Evolutionary conservation across 2,797 vertebrate genomes (phyloP).

Genomic region (Macropus fuliginosus): DNA sequence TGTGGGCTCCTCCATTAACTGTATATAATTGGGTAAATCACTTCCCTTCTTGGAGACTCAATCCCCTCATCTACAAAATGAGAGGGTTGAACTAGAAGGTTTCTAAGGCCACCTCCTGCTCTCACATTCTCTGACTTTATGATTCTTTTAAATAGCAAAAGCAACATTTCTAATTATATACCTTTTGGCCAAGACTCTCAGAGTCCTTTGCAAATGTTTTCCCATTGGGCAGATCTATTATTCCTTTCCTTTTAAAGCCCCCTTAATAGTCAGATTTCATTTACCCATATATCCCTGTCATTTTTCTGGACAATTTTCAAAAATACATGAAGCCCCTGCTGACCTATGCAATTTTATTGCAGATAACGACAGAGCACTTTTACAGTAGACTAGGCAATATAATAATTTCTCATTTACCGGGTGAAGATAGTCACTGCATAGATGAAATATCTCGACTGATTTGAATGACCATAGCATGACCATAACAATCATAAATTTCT

Average conservation of each 20-base stretch:
- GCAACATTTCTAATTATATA: not conserved
- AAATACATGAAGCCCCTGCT: not conserved
- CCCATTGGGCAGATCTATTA: not conserved
- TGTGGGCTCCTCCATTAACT: not conserved
- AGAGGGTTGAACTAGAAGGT: not conserved
- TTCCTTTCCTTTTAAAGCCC: constrained; percentile 40
- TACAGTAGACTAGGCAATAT: not conserved
- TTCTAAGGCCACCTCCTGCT: not conserved
- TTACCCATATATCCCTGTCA: not conserved
- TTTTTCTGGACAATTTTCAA: constrained; percentile 37
- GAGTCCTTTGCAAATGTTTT: constrained; percentile 29
- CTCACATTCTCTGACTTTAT: not conserved
- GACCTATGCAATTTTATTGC: not conserved
- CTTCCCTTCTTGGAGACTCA: not conserved
- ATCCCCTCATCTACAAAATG: not conserved
- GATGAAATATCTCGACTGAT: not conserved
- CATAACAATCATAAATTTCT: not conserved
- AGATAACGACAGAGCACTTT: not conserved
- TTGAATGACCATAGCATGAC: not conserved
- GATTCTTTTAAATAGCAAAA: not conserved
- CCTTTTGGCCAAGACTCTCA: not conserved
- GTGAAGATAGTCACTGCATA: not conserved
- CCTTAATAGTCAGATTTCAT: constrained; percentile 3
- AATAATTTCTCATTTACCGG: not conserved
- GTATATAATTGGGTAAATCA: not conserved